These are phyloP conservation scores for Ceraclea dissimilis DNA, from an alignment of 2,888 invertebrate species.

Conservation along the genomic window DNA sequence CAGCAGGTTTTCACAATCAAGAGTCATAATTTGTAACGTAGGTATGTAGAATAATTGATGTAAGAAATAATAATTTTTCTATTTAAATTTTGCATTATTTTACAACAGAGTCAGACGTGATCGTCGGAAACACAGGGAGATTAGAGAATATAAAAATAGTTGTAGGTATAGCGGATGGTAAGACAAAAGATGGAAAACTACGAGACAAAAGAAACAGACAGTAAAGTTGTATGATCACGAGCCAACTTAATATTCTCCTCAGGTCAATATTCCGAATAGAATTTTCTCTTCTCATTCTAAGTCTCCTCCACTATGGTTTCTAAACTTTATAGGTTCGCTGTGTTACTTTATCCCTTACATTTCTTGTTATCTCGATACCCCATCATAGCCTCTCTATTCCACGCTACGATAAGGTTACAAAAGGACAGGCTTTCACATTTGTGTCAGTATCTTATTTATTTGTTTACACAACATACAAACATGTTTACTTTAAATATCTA, in stretches of 20 bases:
- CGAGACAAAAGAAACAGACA: background rate
- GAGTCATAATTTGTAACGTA: too few relatives aligned
- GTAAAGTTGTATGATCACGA: constrained; percentile 1
- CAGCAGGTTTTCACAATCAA: too few relatives aligned
- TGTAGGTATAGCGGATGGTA: too few relatives aligned
- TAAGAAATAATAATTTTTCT: too few relatives aligned
- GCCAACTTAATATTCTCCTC: background rate
- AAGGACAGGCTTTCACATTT: background rate
- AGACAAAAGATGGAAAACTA: too few relatives aligned
- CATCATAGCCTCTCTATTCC: background rate
- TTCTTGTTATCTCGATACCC: background rate
- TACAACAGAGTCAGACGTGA: too few relatives aligned
- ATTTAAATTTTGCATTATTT: too few relatives aligned
- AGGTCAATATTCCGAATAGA: constrained; percentile 4
- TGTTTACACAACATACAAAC: background rate
- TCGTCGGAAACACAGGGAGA: too few relatives aligned
- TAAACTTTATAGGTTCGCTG: background rate
- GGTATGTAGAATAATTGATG: too few relatives aligned
- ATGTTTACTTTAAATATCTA: too few relatives aligned
- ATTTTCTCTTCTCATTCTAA: background rate
- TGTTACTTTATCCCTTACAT: background rate
- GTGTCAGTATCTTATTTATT: background rate
- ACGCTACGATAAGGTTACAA: background rate
- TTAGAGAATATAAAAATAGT: too few relatives aligned
- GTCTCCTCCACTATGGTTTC: background rate